Evolutionary conservation across 2,888 invertebrate species (phyloP).

Genomic region (Cataglyphis livida): DNA sequence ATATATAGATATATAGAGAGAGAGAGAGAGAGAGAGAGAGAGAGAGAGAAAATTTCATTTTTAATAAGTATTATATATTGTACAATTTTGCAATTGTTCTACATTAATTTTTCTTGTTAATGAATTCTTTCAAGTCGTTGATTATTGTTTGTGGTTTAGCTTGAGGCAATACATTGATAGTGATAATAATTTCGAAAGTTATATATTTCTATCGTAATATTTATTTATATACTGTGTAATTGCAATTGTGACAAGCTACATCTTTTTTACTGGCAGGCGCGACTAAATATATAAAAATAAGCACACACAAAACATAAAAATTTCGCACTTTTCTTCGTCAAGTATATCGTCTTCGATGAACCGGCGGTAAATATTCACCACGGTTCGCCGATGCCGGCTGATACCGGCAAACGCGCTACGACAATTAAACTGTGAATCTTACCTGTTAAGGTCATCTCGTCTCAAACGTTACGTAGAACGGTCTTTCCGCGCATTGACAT

Average conservation of each 20-base stretch:
- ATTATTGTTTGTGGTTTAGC: not conserved
- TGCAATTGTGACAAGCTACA: not conserved
- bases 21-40: too few species aligned
- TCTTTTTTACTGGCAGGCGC: not conserved
- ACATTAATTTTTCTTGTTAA: not conserved
- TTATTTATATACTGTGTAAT: not conserved
- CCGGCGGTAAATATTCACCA: not conserved
- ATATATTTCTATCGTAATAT: not conserved
- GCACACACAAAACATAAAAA: conserved; percentile 17
- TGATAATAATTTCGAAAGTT: not conserved
- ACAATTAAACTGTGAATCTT: conserved; percentile 62
- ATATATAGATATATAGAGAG: too few species aligned
- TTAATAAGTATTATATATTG: not conserved
- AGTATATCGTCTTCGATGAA: not conserved
- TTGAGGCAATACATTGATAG: not conserved
- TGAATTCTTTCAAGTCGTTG: not conserved
- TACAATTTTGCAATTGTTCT: not conserved
- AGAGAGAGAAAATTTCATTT: not conserved
- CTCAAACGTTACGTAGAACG: conserved; percentile 76
- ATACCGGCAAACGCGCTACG: conserved; percentile 26
- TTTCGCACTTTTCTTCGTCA: not conserved
- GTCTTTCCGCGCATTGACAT: conserved; percentile 79
- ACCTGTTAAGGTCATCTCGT: conserved; percentile 84
- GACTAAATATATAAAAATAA: conserved; percentile 23
- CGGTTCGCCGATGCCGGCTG: conserved; percentile 3